Conservation (phyloP, 2,888 invertebrate species). For the Agrochola circellaris region DNA sequence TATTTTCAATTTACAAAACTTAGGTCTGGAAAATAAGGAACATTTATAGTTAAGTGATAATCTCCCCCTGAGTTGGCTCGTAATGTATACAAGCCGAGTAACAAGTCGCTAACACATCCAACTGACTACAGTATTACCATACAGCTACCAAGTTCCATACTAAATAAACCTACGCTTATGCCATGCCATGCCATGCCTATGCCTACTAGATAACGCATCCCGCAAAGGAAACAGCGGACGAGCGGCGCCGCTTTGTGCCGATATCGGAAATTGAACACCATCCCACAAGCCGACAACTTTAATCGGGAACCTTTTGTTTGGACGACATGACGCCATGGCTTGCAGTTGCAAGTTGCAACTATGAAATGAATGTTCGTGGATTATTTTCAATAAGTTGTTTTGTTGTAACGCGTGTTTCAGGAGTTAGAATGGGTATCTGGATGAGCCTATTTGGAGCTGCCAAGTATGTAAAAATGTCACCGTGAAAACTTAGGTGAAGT, state of each 20-base stretch:
- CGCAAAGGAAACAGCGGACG: slow-evolving; percentile 70
- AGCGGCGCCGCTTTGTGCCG: slow-evolving; percentile 81
- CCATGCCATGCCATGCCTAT: slow-evolving; percentile 28
- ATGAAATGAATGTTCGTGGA: slow-evolving; percentile 18
- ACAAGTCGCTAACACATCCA: slow-evolving; percentile 8
- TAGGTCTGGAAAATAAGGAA: not conserved
- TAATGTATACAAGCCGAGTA: not conserved
- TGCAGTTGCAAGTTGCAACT: slow-evolving; percentile 18
- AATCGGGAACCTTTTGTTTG: slow-evolving; percentile 68
- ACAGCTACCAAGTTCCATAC: slow-evolving; percentile 20
- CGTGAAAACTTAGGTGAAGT: no score
- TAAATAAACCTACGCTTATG: slow-evolving; percentile 36
- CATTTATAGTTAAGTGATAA: not conserved
- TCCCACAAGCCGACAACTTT: slow-evolving; percentile 63
- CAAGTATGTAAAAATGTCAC: no score
- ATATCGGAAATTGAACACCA: slow-evolving; percentile 82
- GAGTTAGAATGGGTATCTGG: not conserved
- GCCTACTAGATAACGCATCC: slow-evolving; percentile 58
- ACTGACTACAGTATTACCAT: slow-evolving; percentile 43
- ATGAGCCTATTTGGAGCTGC: not conserved
- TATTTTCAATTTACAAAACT: not conserved
- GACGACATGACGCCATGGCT: slow-evolving; percentile 21
- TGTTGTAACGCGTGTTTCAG: not conserved
- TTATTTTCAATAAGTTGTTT: slow-evolving; percentile 1
- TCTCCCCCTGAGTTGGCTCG: no score